Conservation (phyloP, 1,140 invertebrate species). For the Venturia canescens region DNA sequence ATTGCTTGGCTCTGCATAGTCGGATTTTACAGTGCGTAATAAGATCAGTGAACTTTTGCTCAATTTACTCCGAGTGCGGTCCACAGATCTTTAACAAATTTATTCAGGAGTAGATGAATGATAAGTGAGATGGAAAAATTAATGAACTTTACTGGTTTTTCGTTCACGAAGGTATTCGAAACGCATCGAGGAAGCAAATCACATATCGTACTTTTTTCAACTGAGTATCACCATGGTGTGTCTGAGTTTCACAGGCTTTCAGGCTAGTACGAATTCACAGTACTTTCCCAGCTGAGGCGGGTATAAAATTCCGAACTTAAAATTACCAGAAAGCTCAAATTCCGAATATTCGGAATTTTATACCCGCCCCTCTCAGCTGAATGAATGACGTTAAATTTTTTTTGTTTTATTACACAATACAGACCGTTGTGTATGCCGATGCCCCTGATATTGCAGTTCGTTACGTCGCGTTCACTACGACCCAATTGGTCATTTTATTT, state of each 20-base stretch:
- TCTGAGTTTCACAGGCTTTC: slow-evolving; percentile 61
- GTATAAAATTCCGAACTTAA: slow-evolving; percentile 15
- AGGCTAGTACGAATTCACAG: slow-evolving; percentile 48
- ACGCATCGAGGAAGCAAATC: slow-evolving; percentile 51
- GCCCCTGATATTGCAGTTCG: slow-evolving; percentile 38
- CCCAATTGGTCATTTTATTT: slow-evolving; percentile 51
- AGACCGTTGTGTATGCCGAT: slow-evolving; percentile 53
- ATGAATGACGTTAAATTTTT: too few species aligned
- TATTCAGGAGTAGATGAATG: too few species aligned
- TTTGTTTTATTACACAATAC: slow-evolving; percentile 18
- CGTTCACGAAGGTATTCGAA: slow-evolving; percentile 51
- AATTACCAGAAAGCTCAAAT: too few species aligned
- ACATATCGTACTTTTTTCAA: slow-evolving; percentile 58
- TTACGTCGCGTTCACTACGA: slow-evolving; percentile 43
- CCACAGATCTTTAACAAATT: too few species aligned
- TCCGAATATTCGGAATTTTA: too few species aligned
- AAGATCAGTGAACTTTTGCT: too few species aligned
- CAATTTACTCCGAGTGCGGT: too few species aligned
- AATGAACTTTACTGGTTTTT: slow-evolving; percentile 1
- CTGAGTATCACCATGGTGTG: slow-evolving; percentile 60
- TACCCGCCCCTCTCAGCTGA: too few species aligned
- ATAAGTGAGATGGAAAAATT: too few species aligned
- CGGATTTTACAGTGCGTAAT: slow-evolving; percentile 61
- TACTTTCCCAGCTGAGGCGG: background rate
- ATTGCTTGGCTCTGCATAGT: slow-evolving; percentile 55